Evolutionary conservation across 2,113 vertebrate species (phyloP).

Genomic region (Pluvialis apricaria): DNA sequence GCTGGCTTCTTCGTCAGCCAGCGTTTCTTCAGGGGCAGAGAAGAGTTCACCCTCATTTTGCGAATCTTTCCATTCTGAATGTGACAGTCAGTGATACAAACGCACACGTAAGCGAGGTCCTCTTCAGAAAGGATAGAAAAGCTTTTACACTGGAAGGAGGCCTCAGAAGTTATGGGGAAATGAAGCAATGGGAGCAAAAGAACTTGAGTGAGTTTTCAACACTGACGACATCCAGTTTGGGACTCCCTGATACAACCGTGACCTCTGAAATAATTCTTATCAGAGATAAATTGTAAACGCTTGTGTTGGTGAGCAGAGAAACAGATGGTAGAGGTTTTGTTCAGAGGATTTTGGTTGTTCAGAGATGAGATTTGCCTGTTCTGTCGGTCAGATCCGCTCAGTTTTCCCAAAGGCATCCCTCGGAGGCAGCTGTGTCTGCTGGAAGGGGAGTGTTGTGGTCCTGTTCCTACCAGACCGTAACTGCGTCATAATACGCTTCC

Average conservation of each 20-base stretch:
- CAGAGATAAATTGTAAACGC: background rate
- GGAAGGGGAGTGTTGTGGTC: background rate
- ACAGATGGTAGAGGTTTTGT: background rate
- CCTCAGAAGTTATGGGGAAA: background rate
- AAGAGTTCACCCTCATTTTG: background rate
- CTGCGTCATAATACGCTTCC: background rate
- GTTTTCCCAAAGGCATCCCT: background rate
- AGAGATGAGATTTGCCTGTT: background rate
- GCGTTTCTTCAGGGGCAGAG: background rate
- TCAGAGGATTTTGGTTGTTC: background rate
- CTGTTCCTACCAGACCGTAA: background rate
- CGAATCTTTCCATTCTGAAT: background rate
- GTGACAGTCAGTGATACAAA: background rate
- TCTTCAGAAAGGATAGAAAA: background rate
- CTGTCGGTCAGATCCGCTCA: background rate
- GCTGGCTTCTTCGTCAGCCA: background rate
- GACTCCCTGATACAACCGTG: rapidly evolving
- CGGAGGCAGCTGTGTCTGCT: too few species aligned
- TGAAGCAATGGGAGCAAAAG: background rate
- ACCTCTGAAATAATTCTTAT: background rate
- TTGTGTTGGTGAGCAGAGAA: background rate
- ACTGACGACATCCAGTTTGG: background rate
- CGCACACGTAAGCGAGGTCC: background rate
- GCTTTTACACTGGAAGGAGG: background rate
- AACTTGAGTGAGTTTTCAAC: background rate